A percentile compares a stretch with the other conserved stretches of the same genome.
phyloP scores from a whole-genome alignment of 2,888 invertebrate genomes.

The Halictus quadricinctus region DNA sequence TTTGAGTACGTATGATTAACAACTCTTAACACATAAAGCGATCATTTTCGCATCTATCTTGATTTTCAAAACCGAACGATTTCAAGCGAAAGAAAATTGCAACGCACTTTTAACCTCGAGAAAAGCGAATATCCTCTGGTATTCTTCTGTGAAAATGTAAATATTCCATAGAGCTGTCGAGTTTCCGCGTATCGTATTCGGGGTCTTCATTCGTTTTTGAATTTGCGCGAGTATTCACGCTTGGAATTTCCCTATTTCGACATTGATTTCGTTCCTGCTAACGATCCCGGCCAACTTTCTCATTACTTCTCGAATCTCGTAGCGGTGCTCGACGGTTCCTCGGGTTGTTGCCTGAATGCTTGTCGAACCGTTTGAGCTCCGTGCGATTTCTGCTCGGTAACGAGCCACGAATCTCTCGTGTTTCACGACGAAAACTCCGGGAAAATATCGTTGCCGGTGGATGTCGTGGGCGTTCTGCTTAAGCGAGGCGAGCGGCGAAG shows the following conservation, averaged over 20 bases:
- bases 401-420: conserved; percentile 69
- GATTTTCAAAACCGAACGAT: too few species aligned
- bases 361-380: conserved; percentile 35
- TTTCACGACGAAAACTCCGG: conserved; percentile 59
- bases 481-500: conserved; percentile 71
- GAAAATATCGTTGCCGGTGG: conserved; percentile 63
- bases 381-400: conserved; percentile 62
- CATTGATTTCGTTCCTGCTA: conserved; percentile 33
- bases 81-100: background rate
- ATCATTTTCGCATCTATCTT: too few species aligned
- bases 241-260: background rate
- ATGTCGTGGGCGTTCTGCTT: conserved; percentile 53
- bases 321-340: conserved; percentile 3
- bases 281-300: conserved; percentile 35
- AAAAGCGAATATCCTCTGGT: background rate
- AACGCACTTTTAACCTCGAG: background rate
- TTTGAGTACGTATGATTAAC: too few species aligned
- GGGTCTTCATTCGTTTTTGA: background rate
- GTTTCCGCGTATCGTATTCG: background rate
- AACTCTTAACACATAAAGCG: too few species aligned
- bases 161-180: background rate
- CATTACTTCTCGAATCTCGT: background rate
- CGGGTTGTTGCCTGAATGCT: conserved; percentile 20
- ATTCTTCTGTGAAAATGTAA: background rate
- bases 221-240: background rate